These are phyloP conservation scores for Elgaria multicarinata DNA, from an alignment of 2,113 vertebrate species.

Conservation along the genomic window DNA sequence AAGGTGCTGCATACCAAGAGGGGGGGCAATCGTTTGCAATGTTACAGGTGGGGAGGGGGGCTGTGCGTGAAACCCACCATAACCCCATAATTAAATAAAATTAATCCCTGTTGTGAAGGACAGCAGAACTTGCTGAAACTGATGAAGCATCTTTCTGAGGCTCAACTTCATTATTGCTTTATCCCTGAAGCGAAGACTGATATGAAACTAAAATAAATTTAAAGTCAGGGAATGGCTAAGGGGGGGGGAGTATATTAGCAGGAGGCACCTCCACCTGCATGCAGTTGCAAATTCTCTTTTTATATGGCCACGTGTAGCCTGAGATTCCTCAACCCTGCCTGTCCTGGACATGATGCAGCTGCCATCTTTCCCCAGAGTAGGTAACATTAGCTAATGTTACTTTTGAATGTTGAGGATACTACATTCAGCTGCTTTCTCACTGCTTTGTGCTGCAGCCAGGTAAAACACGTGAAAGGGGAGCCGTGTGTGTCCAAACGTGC, in stretches of 20 bases:
- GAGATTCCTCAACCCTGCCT: conserved; percentile 4
- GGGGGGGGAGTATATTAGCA: conserved; percentile 38
- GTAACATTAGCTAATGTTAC: not conserved
- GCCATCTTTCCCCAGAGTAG: accelerated
- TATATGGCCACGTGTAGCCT: conserved; percentile 32
- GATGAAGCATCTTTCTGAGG: conserved; percentile 41
- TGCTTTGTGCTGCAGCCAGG: not conserved
- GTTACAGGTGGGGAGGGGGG: conserved; percentile 21
- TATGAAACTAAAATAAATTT: conserved; percentile 60
- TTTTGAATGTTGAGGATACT: not conserved
- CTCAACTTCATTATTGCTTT: conserved; percentile 73
- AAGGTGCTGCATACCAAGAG: not conserved
- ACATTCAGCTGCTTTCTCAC: not conserved
- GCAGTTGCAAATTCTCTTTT: conserved; percentile 63
- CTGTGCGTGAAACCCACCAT: not conserved
- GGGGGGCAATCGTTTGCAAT: not conserved
- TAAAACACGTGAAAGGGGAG: not conserved
- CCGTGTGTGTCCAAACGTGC: not conserved
- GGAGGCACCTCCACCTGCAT: conserved; percentile 56
- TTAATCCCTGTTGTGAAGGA: conserved; percentile 48
- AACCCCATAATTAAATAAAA: not conserved
- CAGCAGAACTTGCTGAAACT: conserved; percentile 31
- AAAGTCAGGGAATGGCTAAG: conserved; percentile 53
- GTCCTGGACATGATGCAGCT: too few relatives aligned
- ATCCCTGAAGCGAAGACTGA: conserved; percentile 63